phyloP scores from a whole-genome alignment of 2,113 vertebrate genomes.

The Pseudorasbora parva region DNA sequence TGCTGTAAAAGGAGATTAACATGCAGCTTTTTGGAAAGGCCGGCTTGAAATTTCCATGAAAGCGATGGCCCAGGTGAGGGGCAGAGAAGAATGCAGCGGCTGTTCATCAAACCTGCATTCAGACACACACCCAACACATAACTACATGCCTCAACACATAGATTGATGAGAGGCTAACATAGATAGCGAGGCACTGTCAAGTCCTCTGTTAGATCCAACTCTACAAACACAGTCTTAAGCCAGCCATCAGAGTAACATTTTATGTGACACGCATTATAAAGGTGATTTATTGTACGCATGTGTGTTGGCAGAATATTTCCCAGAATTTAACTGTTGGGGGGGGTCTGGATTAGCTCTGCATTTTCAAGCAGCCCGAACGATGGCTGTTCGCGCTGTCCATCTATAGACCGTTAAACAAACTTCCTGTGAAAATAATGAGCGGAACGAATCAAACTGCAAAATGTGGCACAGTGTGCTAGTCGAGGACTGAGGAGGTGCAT shows the following conservation, averaged over 20 bases:
- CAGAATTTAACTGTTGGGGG: conserved; percentile 65
- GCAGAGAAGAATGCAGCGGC: conserved; percentile 65
- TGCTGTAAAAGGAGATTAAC: conserved; percentile 60
- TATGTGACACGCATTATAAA: conserved; percentile 81
- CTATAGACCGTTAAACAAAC: conserved; percentile 69
- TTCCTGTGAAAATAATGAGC: conserved; percentile 70
- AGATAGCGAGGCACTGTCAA: conserved; percentile 56
- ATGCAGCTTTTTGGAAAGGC: conserved; percentile 62
- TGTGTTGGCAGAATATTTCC: conserved; percentile 70
- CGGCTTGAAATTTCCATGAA: conserved; percentile 69
- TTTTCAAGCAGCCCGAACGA: conserved; percentile 65
- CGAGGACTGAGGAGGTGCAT: conserved; percentile 53
- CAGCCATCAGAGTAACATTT: conserved; percentile 74
- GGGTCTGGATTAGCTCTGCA: conserved; percentile 61
- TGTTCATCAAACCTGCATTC: conserved; percentile 73
- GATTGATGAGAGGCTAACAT: conserved; percentile 62
- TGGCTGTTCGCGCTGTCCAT: conserved; percentile 61
- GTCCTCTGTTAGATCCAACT: conserved; percentile 64
- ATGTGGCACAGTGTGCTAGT: conserved; percentile 55
- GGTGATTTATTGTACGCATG: conserved; percentile 76
- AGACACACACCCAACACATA: conserved; percentile 74
- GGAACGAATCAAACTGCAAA: conserved; percentile 60
- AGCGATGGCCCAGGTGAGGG: conserved; percentile 72
- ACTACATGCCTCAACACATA: conserved; percentile 69
- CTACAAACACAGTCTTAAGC: conserved; percentile 68